These are phyloP conservation scores for Lycopodina hypogea DNA, from an alignment of 37 sponge, comb jelly and placozoan species.

Conservation along the genomic window DNA sequence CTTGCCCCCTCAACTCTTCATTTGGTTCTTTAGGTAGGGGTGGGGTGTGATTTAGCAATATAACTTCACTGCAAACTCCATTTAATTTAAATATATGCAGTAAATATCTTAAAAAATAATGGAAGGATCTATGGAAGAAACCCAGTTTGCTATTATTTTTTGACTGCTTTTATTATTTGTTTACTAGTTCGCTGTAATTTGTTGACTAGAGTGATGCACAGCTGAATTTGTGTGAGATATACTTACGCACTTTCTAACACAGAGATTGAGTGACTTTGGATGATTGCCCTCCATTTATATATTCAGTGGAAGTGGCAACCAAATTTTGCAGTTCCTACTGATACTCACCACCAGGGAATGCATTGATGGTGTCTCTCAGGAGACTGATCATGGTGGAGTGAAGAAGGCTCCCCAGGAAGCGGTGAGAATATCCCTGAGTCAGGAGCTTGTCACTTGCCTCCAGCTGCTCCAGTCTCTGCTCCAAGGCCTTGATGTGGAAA, in stretches of 20 bases:
- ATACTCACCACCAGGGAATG: background rate
- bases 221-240: no score
- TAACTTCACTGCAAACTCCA: background rate
- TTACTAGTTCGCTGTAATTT: no score
- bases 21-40: background rate
- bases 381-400: slow-evolving; percentile 32
- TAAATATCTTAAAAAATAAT: background rate
- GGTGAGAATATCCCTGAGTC: slow-evolving; percentile 13
- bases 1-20: background rate
- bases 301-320: no score
- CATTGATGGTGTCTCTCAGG: slow-evolving; percentile 18
- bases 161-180: no score
- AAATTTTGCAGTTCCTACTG: no score
- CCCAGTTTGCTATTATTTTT: no score
- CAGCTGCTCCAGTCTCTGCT: slow-evolving; percentile 24
- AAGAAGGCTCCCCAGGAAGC: slow-evolving; percentile 23
- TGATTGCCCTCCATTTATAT: no score
- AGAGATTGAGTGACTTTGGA: no score
- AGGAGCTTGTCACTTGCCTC: background rate
- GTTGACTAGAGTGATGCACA: no score
- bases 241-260: no score
- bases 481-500: background rate
- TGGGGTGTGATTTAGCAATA: background rate
- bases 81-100: no score
- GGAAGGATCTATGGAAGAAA: no score